phyloP scores from a whole-genome alignment of 2,888 invertebrate species.

The Dolichopus griseipennis region DNA sequence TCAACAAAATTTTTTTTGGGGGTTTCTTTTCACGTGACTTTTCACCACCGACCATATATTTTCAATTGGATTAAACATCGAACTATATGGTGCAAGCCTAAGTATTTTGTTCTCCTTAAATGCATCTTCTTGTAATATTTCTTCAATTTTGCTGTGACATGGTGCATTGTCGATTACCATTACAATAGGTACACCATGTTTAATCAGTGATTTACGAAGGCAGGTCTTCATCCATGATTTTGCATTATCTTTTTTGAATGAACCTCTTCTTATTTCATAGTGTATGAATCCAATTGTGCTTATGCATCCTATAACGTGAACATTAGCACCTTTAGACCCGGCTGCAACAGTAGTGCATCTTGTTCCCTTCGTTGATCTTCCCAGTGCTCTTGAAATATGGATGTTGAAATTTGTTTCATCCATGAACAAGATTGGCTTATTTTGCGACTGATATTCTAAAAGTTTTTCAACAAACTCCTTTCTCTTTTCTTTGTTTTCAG shows the following conservation, averaged over 20 bases:
- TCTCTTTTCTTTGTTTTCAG: slow-evolving; percentile 11
- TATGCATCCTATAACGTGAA: slow-evolving; percentile 9
- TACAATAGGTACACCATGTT: slow-evolving; percentile 9
- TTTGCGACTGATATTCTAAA: slow-evolving; percentile 11
- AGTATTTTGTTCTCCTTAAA: background rate
- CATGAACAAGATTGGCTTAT: slow-evolving; percentile 9
- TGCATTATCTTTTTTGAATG: slow-evolving; percentile 10
- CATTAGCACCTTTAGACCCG: slow-evolving; percentile 2
- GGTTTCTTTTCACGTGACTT: background rate
- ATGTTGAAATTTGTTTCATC: slow-evolving; percentile 10
- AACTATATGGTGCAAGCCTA: background rate
- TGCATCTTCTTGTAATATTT: slow-evolving; percentile 2
- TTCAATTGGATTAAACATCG: slow-evolving; percentile 9
- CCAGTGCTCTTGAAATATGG: slow-evolving; percentile 9
- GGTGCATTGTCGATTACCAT: slow-evolving; percentile 9
- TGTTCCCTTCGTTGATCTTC: slow-evolving; percentile 12
- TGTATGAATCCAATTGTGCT: slow-evolving; percentile 2
- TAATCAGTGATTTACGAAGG: slow-evolving; percentile 8
- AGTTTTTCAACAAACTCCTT: slow-evolving; percentile 1
- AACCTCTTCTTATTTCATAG: background rate
- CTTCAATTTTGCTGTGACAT: slow-evolving; percentile 10
- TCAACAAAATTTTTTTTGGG: background rate
- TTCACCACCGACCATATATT: slow-evolving; percentile 7
- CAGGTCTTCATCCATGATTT: slow-evolving; percentile 9
- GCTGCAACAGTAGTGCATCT: slow-evolving; percentile 8